Conservation (phyloP, 2,888 invertebrate species). For the Parapristionchus giblindavisi region DNA sequence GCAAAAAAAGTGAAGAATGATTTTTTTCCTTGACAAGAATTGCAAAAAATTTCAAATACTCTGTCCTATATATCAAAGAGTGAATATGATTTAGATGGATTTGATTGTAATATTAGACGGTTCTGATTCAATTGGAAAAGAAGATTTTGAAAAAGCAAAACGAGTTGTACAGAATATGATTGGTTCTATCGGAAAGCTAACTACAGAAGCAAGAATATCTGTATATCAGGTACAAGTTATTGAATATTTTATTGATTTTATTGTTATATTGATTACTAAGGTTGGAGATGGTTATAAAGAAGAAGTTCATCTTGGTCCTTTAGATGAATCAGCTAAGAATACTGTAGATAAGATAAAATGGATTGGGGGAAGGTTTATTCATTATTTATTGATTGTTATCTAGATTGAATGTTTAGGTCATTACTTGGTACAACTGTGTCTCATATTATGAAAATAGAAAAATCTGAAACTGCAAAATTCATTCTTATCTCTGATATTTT, state of each 20-base stretch:
- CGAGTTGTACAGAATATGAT: background rate
- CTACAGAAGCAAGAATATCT: background rate
- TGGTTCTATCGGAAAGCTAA: background rate
- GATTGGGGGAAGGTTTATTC: slow-evolving; percentile 14
- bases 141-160: slow-evolving; percentile 3
- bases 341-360: background rate
- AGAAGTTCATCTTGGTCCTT: background rate
- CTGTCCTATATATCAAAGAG: no score
- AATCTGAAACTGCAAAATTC: background rate
- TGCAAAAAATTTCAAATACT: no score
- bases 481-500: slow-evolving; percentile 16
- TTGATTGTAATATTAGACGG: slow-evolving; percentile 12
- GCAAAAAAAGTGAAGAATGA: no score
- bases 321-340: background rate
- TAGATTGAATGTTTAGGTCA: background rate
- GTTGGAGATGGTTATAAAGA: slow-evolving; percentile 5
- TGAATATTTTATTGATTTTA: no score
- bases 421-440: background rate
- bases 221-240: background rate
- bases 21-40: no score
- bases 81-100: slow-evolving; percentile 28
- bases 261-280: background rate
- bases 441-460: background rate
- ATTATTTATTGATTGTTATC: background rate
- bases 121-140: slow-evolving; percentile 13